These are phyloP conservation scores for Platanista minor DNA, from an alignment of 2,113 vertebrate genomes.

Conservation along the genomic window DNA sequence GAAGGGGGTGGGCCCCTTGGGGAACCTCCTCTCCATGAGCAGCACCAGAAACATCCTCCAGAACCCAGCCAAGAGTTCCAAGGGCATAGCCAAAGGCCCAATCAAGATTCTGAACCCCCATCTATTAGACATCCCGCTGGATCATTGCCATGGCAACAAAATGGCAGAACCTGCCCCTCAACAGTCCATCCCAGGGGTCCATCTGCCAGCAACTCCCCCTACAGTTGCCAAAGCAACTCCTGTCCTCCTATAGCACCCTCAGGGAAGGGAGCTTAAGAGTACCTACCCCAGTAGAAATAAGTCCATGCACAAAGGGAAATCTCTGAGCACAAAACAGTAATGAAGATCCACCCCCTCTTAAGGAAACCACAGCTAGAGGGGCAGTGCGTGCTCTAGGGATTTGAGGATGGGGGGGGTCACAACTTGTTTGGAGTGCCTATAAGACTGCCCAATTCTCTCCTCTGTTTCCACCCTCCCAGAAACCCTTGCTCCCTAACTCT, in stretches of 20 bases:
- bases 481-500: constrained; percentile 17
- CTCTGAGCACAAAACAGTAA: neutral
- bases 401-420: constrained; percentile 38
- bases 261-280: neutral
- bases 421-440: neutral
- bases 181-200: constrained; percentile 55
- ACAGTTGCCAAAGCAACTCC: constrained; percentile 61
- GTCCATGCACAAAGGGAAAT: constrained; percentile 49
- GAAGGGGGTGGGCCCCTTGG: neutral
- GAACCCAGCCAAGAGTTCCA: neutral
- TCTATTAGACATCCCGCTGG: constrained; percentile 23
- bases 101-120: neutral
- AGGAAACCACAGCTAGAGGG: neutral
- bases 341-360: neutral
- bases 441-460: neutral
- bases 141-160: constrained; percentile 43
- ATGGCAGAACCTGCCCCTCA: constrained; percentile 30
- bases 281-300: neutral
- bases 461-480: neutral
- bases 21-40: neutral
- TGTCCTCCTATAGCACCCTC: neutral
- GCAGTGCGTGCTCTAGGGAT: neutral
- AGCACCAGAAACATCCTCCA: neutral
- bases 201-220: constrained; percentile 39
- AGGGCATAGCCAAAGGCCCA: neutral